phyloP scores from a whole-genome alignment of 2,888 invertebrate species.

The Xiphydria camelus region DNA sequence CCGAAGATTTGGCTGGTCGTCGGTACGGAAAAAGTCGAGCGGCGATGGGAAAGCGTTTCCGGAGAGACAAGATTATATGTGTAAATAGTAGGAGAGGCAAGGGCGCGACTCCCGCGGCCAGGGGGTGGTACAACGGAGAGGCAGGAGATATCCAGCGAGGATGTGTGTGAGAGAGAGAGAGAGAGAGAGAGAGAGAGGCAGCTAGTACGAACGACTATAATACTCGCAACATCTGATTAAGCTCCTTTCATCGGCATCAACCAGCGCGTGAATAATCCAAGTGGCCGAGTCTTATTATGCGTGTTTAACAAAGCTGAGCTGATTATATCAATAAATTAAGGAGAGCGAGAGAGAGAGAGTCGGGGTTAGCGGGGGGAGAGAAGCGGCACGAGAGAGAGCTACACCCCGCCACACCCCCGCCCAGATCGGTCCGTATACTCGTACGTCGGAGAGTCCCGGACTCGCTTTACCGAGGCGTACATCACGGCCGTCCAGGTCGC shows the following conservation, averaged over 20 bases:
- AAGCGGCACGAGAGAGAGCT: slow-evolving; percentile 5
- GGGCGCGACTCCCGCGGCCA: too few relatives aligned
- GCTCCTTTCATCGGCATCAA: slow-evolving; percentile 33
- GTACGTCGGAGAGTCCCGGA: slow-evolving; percentile 21
- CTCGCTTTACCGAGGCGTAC: slow-evolving; percentile 49
- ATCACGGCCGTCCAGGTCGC: slow-evolving; percentile 48
- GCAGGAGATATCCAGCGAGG: too few relatives aligned
- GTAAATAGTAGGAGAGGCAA: too few relatives aligned
- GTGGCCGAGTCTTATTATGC: slow-evolving; percentile 38
- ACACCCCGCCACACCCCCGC: neutral
- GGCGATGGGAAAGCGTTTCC: too few relatives aligned
- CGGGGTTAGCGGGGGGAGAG: too few relatives aligned
- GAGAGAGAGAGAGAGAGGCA: too few relatives aligned
- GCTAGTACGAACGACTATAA: too few relatives aligned
- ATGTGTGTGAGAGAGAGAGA: too few relatives aligned
- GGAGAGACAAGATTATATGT: too few relatives aligned
- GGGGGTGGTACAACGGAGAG: too few relatives aligned
- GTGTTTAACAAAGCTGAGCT: slow-evolving; percentile 51
- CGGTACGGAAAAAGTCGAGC: too few relatives aligned
- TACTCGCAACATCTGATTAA: too few relatives aligned
- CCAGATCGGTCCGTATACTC: neutral
- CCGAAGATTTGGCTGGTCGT: slow-evolving; percentile 35
- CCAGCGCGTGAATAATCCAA: slow-evolving; percentile 37
- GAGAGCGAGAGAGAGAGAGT: slow-evolving; percentile 25
- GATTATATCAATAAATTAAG: slow-evolving; percentile 56